Evolutionary conservation across 2,797 vertebrate species (phyloP), one percentile per base, ranked within the genome.

Genomic region (Rhabdomys pumilio): DNA sequence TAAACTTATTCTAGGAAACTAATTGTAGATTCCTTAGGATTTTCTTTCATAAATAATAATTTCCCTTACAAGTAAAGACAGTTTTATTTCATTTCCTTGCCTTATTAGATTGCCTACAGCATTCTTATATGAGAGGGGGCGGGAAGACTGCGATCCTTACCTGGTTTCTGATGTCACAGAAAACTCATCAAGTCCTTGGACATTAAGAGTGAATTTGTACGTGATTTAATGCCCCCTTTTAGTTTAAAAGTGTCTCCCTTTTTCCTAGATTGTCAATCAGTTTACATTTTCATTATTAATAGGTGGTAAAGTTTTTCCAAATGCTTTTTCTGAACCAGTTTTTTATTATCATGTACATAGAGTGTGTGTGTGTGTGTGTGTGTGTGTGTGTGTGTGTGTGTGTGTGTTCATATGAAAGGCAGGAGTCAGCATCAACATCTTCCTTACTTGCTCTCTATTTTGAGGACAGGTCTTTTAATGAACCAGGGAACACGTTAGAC

Each of bases 211-310:
- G 19, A 77, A 41, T 55, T 72, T 77, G n/a, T 6, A 10, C 75
- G 0, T 50, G 50, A 34, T 6, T 44, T 67, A 47, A 15, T 91
- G 8, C 0, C 17, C 69, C 38, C 34, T 61, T 72, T 84, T 5
- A 72, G 26, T 7, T 59, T 11, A 41, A 61, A 17, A 7, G 47
- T 61, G 4, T 81, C 63, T 20, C 17, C n/a, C 65, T 77, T 31
- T 47, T 44, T 31, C 83, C 19, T 69, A 79, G 41, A 61, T 92
- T 95, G 6, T 76, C 34, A 83, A 12, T 59, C 24, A 47, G 15
- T 77, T 85, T 86, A 47, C 44, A 19, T 47, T 88, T 82, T 53
- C 92, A 79, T 84, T 65, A 20, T 44, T n/a, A 90, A 72, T 85
- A 1, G 10, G 8, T 90, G 44, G 73, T 85, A 63, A 44, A 13